phyloP scores from a whole-genome alignment of 2,113 vertebrate species.

The Chaetodon trifascialis region DNA sequence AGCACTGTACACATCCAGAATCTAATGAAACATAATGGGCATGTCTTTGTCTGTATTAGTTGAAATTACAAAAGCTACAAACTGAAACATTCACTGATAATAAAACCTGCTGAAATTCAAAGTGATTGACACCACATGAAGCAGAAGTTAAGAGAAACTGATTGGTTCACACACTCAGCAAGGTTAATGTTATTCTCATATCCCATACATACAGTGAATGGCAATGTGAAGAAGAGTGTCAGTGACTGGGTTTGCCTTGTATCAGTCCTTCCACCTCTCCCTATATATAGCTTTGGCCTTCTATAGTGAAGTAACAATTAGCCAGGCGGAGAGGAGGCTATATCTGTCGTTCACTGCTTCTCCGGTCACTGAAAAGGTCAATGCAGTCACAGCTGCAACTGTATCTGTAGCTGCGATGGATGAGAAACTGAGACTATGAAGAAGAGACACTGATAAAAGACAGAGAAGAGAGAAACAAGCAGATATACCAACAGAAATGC shows the following conservation, averaged over 20 bases:
- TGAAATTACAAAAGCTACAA: too few relatives aligned
- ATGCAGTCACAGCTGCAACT: conserved; percentile 54
- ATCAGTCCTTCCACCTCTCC: background rate
- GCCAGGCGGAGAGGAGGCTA: conserved; percentile 2
- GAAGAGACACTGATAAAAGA: conserved; percentile 14
- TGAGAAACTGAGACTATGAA: conserved; percentile 24
- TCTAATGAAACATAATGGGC: background rate
- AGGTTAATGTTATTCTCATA: too few relatives aligned
- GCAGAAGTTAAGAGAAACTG: background rate
- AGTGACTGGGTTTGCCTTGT: background rate
- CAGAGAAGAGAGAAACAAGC: background rate
- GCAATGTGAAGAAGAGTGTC: background rate
- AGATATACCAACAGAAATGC: background rate
- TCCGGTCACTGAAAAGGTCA: conserved; percentile 64
- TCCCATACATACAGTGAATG: background rate
- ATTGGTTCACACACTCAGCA: too few relatives aligned
- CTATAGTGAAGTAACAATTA: conserved; percentile 47
- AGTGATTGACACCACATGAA: background rate
- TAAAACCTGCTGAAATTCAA: background rate
- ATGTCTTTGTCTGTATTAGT: too few relatives aligned
- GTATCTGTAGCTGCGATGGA: conserved; percentile 44
- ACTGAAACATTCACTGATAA: background rate
- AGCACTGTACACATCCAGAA: background rate
- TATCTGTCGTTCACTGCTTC: conserved; percentile 34
- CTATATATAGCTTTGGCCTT: conserved; percentile 8